Conservation (phyloP, 2,888 invertebrate species). For the Coremacera marginata region DNA sequence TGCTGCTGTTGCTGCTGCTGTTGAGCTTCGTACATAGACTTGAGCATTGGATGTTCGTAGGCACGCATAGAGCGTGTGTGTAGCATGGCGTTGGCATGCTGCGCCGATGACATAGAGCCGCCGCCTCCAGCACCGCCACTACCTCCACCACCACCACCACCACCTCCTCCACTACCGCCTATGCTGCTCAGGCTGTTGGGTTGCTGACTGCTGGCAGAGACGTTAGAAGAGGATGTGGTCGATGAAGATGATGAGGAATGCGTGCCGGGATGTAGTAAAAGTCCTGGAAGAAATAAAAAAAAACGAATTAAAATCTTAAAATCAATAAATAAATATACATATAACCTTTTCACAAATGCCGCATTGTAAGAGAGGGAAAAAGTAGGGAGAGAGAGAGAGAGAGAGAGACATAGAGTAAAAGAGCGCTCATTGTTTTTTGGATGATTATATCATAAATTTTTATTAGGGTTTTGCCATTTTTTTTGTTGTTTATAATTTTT, state of each 20-base stretch:
- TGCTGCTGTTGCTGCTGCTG: conserved; percentile 47
- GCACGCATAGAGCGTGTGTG: conserved; percentile 48
- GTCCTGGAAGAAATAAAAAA: conserved; percentile 54
- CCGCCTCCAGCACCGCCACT: conserved; percentile 33
- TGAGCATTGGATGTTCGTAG: conserved; percentile 44
- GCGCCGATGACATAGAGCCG: conserved; percentile 46
- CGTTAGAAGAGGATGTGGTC: conserved; percentile 47
- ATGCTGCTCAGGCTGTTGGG: conserved; percentile 58
- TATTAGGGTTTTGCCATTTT: conserved; percentile 61
- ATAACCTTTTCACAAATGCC: neutral
- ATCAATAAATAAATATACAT: conserved; percentile 16
- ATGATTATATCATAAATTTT: conserved; percentile 65
- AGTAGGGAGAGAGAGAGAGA: conserved; percentile 11
- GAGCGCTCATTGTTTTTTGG: conserved; percentile 49
- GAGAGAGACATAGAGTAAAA: conserved; percentile 27
- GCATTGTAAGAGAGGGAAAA: neutral
- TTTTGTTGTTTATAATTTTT: conserved; percentile 49
- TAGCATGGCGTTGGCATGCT: conserved; percentile 41
- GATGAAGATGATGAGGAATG: conserved; percentile 54
- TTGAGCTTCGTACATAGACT: conserved; percentile 50
- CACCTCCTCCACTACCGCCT: conserved; percentile 53
- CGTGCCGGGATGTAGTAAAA: conserved; percentile 59
- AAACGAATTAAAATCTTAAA: conserved; percentile 31
- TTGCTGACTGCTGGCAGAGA: conserved; percentile 54
- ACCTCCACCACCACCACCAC: conserved; percentile 39